A percentile compares a stretch with the other conserved stretches of the same genome.
These are phyloP conservation scores for Myotis yumanensis DNA, from an alignment of 2,113 vertebrate genomes.

Conservation along the genomic window DNA sequence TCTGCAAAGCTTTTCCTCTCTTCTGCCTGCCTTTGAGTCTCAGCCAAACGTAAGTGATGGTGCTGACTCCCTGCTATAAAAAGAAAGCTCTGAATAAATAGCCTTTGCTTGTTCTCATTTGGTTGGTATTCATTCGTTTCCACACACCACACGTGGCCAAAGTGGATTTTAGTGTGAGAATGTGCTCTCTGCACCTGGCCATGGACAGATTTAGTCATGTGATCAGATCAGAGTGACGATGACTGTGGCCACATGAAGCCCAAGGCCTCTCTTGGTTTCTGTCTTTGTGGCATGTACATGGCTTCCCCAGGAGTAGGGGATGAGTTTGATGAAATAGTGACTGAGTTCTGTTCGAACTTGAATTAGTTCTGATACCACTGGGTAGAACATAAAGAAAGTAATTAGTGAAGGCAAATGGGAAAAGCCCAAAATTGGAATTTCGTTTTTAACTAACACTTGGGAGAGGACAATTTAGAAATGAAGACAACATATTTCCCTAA, in stretches of 20 bases:
- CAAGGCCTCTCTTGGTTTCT: background rate
- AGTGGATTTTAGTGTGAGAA: background rate
- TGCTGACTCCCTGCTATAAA: background rate
- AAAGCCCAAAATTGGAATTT: constrained; percentile 55
- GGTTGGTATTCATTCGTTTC: background rate
- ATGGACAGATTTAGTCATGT: background rate
- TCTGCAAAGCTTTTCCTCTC: background rate
- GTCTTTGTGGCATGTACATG: background rate
- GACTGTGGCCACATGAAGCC: background rate
- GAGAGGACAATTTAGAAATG: constrained; percentile 38
- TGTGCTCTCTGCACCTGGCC: background rate
- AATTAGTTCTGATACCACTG: constrained; percentile 17
- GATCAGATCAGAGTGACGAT: background rate
- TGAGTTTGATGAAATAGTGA: background rate
- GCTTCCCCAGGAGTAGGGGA: background rate
- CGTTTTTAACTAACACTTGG: constrained; percentile 57
- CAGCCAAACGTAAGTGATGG: background rate
- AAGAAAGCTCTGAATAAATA: background rate
- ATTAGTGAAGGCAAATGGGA: constrained; percentile 68
- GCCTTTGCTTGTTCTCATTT: background rate
- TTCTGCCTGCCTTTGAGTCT: background rate
- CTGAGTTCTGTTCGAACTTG: constrained; percentile 10
- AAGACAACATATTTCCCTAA: constrained; percentile 35
- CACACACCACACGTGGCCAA: background rate
- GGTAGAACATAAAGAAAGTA: constrained; percentile 4